These are phyloP conservation scores for Chunga burmeisteri DNA, from an alignment of 2,113 vertebrate species.

Conservation along the genomic window DNA sequence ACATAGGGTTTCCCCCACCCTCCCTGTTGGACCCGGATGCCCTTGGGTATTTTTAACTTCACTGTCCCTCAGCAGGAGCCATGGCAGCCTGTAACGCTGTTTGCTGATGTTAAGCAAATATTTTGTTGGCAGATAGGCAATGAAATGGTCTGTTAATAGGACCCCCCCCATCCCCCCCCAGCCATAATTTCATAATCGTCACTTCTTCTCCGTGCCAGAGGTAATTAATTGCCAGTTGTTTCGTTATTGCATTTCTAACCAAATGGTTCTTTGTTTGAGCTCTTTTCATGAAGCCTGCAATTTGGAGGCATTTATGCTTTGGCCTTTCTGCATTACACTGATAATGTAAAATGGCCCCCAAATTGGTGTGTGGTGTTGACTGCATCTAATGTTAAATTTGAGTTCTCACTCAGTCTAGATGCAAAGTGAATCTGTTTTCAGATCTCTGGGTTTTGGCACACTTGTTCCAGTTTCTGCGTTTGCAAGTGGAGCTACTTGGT, in stretches of 20 bases:
- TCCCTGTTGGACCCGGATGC: background rate
- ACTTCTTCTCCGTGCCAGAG: background rate
- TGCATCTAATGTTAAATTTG: background rate
- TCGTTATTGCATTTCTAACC: background rate
- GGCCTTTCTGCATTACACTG: background rate
- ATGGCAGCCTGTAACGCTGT: background rate
- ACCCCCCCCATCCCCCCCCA: background rate
- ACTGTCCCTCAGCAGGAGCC: background rate
- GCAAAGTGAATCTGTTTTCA: background rate
- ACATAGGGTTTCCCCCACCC: background rate
- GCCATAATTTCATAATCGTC: background rate
- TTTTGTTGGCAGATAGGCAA: background rate
- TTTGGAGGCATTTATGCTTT: background rate
- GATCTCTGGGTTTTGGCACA: background rate
- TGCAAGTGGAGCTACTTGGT: background rate
- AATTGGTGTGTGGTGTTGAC: fast-evolving
- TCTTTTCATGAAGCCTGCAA: background rate
- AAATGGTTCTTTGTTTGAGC: background rate
- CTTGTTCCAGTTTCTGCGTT: background rate
- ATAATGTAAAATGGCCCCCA: background rate
- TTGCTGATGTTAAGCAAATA: background rate
- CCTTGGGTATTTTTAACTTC: background rate
- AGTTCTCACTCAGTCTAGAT: background rate
- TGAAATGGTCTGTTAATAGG: background rate
- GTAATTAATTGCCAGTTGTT: background rate